Evolutionary conservation across 2,888 invertebrate species (phyloP), one percentile per base, ranked within the genome.

Genomic region (Orthosia incerta): DNA sequence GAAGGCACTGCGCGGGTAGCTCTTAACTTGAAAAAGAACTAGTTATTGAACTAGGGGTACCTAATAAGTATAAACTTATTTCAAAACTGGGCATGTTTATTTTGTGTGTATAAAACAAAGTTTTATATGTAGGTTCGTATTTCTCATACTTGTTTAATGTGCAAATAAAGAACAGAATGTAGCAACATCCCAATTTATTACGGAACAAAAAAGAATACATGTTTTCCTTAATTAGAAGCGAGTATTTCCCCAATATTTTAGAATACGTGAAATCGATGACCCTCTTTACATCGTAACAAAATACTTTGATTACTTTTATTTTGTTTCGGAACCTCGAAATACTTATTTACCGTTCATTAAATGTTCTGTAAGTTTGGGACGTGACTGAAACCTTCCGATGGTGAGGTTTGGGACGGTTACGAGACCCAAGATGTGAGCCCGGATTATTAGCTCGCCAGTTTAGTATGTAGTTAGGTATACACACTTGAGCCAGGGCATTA

Each of bases 291-390:
- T 61, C 26, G 48, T 50, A 63, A 71, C 56, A 48, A 74, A 60
- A 68, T 61, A 65, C 72, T 70, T 67, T 16, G 16, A 18, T 45
- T 56, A 53, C 56, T 69, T 74, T 65, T 68, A 69, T 75, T 69
- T 74, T 57, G 63, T 68, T 74, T 57, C 51, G 53, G 39, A 73
- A 60, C 39, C 51, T 39, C 46, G 18, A 67, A 64, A 39, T 57
- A 53, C 51, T 67, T 77, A 74, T 69, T 78, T 66, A 63, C 63
- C 60, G 57, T 68, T 83, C 71, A 72, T 76, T 83, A 79, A 83
- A 78, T 68, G 70, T 72, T 72, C 69, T 57, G 59, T 69, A 67
- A 83, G 50, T 67, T 39, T 20, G 57, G 61, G 12, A 83, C 78
- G 70, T 81, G 81, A 78, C 74, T 70, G 57, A 57, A 71, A 76